These are phyloP conservation scores for Ciconia stormi DNA, from an alignment of 2,113 vertebrate species.

Conservation along the genomic window DNA sequence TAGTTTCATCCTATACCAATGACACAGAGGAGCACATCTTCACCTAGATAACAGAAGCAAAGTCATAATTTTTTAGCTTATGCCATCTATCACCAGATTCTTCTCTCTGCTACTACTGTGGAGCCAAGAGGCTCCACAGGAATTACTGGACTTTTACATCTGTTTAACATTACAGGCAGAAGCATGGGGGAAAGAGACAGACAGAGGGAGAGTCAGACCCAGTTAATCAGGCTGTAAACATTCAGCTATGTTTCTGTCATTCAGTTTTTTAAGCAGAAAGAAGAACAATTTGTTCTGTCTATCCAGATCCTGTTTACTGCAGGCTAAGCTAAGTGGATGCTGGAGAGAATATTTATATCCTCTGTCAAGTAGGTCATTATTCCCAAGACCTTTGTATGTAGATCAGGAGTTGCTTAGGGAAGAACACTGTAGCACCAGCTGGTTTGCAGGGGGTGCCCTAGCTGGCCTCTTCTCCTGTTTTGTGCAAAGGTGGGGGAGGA, in stretches of 20 bases:
- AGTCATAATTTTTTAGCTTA: background rate
- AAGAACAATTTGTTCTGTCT: background rate
- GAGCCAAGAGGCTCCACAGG: background rate
- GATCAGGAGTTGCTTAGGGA: background rate
- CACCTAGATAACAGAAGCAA: background rate
- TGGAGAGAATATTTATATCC: background rate
- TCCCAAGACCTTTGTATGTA: background rate
- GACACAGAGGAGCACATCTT: background rate
- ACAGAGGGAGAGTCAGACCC: background rate
- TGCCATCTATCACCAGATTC: background rate
- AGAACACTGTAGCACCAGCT: background rate
- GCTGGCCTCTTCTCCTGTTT: background rate
- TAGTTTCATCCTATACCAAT: background rate
- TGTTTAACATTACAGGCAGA: background rate
- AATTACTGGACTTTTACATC: background rate
- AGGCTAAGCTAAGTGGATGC: background rate
- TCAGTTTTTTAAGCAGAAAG: background rate
- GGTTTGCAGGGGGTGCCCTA: background rate
- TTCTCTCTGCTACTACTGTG: background rate
- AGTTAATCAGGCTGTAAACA: background rate
- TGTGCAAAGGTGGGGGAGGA: background rate
- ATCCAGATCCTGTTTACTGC: background rate
- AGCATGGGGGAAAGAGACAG: background rate
- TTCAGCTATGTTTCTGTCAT: background rate
- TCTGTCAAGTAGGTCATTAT: background rate